Evolutionary conservation across 2,113 vertebrate species (phyloP), one percentile per base, ranked within the genome.

Genomic region (Micromys minutus): DNA sequence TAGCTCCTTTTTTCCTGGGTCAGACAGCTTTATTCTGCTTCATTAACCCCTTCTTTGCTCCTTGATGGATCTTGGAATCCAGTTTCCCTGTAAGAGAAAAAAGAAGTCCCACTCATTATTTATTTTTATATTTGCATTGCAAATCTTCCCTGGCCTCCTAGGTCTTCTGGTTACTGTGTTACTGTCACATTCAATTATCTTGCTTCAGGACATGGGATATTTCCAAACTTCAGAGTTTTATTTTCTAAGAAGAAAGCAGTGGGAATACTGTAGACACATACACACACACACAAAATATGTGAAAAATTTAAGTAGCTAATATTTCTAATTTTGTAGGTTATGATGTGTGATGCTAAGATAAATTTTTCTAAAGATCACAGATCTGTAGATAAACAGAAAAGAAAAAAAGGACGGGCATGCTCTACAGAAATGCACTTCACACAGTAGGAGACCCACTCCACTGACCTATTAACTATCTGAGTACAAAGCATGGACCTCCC

Each of bases 1-100:
- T 10, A 42, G 15, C 10, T 83, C 74, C 71, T 94, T 97, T 97
- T 87, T 77, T 65, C 1, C 3, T 4, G 1, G 76, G 93, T 98
- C 98, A 98, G 79, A 90, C 86, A 85, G 86, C 87, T 0, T 94
- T 98, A 84, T 99, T 98, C 98, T 98, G 99, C 98, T 97, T 98
- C 98, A 99, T 99, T 98, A 99, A 99, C 98, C 99, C 99, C 98
- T 99, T 99, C 99, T 99, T 99, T 89, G 99, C 99, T 98, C 99
- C 99, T 98, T 99, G 99, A 98, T 99, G 99, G 98, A 99, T 98
- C 95, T 99, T 99, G 74, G 98, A 98, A 98, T 99, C 99, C 98
- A 99, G 98, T 98, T 99, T 99, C 99, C 99, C 99, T 99, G 97
- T 95, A 97, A 97, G 95, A 81, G 92, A 98, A 97, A 98, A 95